Base-by-base conservation (phyloP, 2,113 vertebrate species). In the Parus major region DNA sequence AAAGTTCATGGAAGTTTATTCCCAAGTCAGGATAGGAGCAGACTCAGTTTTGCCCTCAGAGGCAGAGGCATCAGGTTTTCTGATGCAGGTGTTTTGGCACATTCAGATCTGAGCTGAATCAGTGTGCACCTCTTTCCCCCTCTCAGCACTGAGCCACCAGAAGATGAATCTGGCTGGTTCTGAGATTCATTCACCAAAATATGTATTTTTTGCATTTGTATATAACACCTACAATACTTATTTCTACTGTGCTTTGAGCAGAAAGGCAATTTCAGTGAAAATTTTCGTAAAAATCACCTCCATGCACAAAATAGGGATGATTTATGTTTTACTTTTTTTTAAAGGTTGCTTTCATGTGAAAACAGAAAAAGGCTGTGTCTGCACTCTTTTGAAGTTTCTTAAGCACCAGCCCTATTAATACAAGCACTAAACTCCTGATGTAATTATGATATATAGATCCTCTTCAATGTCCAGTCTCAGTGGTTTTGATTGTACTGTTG, bases 21-120 rank as follows among this genome's bases (percentile, higher is more conserved):
- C 36, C 22, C 0, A 4, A 36, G n/a, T 31, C 2, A 0, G 2
- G 19, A 5, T 3, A 20, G 55, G 55, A 72, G 28, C 7, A 35
- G 56, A n/a, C 14, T 81, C 3, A 0, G 8, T 9, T 83, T 75
- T 78, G 29, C 29, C 25, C 15, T 23, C 36, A 11, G 59, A 70
- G 66, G 24, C 11, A 57, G 25, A 73, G 23, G 25, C 10, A 15
- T 21, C 22, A 35, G 11, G 15, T 92, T 81, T 66, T 81, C 53
- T 39, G 24, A 4, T 35, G 28, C 19, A 1, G 3, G 22, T n/a
- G 0, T 20, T 42, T 19, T 25, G 70, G 21, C 31, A 49, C 9
- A 3, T 19, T 50, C 1, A 1, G 53, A 13, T 50, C 28, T 49
- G 70, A 85, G 18, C 9, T 46, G 41, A 41, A 36, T 46, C 22